These are phyloP conservation scores for Oceanites oceanicus DNA, from an alignment of 2,113 vertebrate genomes.

Conservation along the genomic window DNA sequence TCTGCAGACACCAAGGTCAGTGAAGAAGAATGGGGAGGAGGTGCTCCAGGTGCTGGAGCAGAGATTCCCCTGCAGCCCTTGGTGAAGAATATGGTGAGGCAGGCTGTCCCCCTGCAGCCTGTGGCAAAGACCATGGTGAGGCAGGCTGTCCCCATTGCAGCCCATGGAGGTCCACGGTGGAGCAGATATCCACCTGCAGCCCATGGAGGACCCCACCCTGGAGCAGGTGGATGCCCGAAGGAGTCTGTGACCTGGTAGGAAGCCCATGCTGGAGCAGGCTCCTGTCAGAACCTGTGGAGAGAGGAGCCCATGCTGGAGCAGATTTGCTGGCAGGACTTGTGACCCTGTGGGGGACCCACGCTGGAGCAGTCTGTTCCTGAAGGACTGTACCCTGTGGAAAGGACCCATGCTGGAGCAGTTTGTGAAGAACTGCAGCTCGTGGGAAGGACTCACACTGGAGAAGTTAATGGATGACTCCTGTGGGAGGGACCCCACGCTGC, in stretches of 20 bases:
- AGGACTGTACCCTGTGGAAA: too few species aligned
- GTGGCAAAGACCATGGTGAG: not conserved
- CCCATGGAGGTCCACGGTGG: not conserved
- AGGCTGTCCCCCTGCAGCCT: too few species aligned
- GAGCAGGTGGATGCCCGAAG: not conserved
- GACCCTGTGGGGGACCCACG: too few species aligned
- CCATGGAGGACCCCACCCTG: not conserved
- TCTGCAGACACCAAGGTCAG: not conserved
- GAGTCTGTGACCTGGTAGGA: not conserved
- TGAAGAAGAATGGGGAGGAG: not conserved
- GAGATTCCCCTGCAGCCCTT: not conserved
- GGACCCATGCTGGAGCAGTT: too few species aligned
- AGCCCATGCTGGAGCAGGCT: not conserved
- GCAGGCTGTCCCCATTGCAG: too few species aligned
- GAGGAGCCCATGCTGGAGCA: not conserved
- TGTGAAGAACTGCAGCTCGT: too few species aligned
- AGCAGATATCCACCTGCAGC: too few species aligned
- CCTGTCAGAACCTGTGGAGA: not conserved
- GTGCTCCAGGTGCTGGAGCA: not conserved
- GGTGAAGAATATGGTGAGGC: not conserved
- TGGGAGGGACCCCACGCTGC: not conserved
- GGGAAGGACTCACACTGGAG: not conserved
- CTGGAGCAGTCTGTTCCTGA: too few species aligned
- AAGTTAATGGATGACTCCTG: not conserved
- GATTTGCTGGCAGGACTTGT: too few species aligned